Evolutionary conservation across 2,113 vertebrate species (phyloP), one percentile per base, ranked within the genome.

Genomic region (Pteronura brasiliensis): DNA sequence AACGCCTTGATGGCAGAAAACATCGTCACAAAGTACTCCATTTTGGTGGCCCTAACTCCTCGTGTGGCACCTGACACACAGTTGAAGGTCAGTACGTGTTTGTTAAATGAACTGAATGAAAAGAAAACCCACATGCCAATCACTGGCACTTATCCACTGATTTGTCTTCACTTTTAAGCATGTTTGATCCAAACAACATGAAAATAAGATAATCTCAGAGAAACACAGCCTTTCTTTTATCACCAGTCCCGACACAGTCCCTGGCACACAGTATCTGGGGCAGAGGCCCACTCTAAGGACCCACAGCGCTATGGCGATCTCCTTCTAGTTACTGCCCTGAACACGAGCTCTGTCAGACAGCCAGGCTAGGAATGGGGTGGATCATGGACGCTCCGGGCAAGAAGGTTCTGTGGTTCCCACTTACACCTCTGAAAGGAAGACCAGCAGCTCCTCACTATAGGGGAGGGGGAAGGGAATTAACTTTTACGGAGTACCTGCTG

Each of bases 121-220:
- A 96, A 87, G 63, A 49, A 81, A 72, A 69, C 47, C 83, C 39
- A 91, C 59, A 59, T 57, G 59, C 44, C 55, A 79, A 57, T 88
- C 77, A 88, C 21, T 49, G 61, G 39, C 44, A 94, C 67, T 74
- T 92, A 55, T 39, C 74, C 92, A 92, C n/a, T 83, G 77, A 94
- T 93, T 76, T 93, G 63, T 81, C 49, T 83, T 95, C 49, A 79
- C 87, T 96, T 87, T 93, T 67, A 92, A 93, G 69, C 92, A 59
- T 76, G 27, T 74, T 85, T 91, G 88, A 90, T 81, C 74, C 83
- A 80, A 93, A 89, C 59, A 97, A 91, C 77, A 91, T 74, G 90
- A 95, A 92, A 91, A 71, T 67, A 76, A 95, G 91, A 88, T 55
- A 72, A 94, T 92, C 25, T 57, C 72, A 72, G 69, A 76, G 77